A percentile compares a stretch with the other conserved stretches of the same genome.
phyloP scores from a whole-genome alignment of 2,113 vertebrate genomes.

The Halcyon senegalensis region DNA sequence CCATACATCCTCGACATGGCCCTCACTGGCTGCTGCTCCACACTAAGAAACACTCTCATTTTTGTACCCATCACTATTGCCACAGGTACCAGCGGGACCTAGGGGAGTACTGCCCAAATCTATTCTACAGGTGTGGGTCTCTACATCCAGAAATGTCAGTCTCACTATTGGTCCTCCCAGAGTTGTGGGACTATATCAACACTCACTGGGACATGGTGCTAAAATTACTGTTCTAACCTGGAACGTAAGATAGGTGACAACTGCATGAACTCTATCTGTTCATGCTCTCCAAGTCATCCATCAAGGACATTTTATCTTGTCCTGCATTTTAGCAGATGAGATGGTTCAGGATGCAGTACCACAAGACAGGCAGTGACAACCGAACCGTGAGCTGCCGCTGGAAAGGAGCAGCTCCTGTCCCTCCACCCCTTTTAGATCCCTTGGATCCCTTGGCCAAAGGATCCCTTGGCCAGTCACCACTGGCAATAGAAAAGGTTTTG shows the following conservation, averaged over 20 bases:
- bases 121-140: not conserved
- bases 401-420: not conserved
- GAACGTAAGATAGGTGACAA: not conserved
- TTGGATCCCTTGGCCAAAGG: not conserved
- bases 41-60: not conserved
- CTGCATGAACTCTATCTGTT: not conserved
- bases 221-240: not conserved
- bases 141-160: not conserved
- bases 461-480: not conserved
- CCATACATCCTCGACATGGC: fast-evolving
- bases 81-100: too few species aligned
- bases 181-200: not conserved
- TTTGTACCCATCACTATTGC: not conserved
- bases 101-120: not conserved
- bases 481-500: not conserved
- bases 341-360: not conserved
- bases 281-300: not conserved
- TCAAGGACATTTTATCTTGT: not conserved
- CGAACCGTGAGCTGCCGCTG: fast-evolving
- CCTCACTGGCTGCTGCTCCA: not conserved
- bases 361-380: not conserved
- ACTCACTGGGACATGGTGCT: not conserved
- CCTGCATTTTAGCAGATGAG: not conserved
- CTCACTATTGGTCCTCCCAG: not conserved
- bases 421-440: not conserved